Evolutionary conservation across 2,113 vertebrate genomes (phyloP).

Genomic region (Odocoileus virginianus): DNA sequence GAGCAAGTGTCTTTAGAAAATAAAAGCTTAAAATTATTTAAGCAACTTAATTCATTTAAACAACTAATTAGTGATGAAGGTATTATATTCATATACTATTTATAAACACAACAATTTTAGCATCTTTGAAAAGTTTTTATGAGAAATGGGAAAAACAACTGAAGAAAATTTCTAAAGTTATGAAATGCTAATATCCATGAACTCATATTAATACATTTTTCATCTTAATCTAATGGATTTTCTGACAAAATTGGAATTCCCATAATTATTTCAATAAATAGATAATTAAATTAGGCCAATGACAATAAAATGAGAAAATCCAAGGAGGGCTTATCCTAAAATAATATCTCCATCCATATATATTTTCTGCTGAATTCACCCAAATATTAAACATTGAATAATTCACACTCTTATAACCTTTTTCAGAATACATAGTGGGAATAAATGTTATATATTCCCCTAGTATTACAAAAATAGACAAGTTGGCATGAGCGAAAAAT

Average conservation of each 20-base stretch:
- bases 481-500: background rate
- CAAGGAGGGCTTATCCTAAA: background rate
- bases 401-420: background rate
- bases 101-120: background rate
- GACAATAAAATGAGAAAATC: background rate
- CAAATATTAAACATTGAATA: background rate
- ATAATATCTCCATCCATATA: background rate
- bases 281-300: background rate
- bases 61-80: background rate
- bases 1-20: background rate
- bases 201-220: background rate
- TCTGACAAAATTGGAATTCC: background rate
- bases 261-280: background rate
- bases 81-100: background rate
- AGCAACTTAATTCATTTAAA: background rate
- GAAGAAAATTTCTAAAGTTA: background rate
- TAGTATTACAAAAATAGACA: background rate
- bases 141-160: background rate
- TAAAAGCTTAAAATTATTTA: background rate
- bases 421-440: background rate
- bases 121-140: background rate
- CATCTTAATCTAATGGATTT: background rate
- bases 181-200: background rate
- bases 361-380: background rate
- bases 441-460: background rate